Percentiles rank a stretch among this genome's conserved stretches.
Conservation (phyloP, 2,113 vertebrate species). For the Cephalopholis sonnerati region DNA sequence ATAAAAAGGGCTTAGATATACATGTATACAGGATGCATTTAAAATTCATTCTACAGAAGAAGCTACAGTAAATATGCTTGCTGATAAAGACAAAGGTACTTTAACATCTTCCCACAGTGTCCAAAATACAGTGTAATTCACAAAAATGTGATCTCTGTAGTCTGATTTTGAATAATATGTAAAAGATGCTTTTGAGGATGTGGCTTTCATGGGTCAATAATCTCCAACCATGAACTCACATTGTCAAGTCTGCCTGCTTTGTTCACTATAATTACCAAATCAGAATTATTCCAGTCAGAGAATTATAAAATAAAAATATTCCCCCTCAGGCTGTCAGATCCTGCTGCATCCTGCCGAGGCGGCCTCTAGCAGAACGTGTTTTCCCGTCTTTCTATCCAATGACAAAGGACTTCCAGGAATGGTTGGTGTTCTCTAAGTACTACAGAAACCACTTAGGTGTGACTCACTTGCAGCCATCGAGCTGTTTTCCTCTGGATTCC, state of each 20-base stretch:
- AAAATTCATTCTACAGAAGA: background rate
- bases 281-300: background rate
- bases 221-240: background rate
- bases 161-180: background rate
- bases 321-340: background rate
- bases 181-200: background rate
- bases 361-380: background rate
- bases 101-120: background rate
- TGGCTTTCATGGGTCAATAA: background rate
- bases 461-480: constrained; percentile 62
- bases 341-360: background rate
- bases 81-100: no score
- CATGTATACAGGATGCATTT: background rate
- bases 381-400: constrained; percentile 32
- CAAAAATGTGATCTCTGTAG: background rate
- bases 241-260: background rate
- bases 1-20: background rate
- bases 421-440: constrained; percentile 38
- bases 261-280: background rate
- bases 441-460: constrained; percentile 64
- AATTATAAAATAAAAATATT: background rate
- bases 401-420: constrained; percentile 62
- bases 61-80: background rate
- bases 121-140: background rate
- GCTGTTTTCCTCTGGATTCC: constrained; percentile 61